Percentiles rank a stretch among this genome's conserved stretches.
Evolutionary conservation across 2,888 invertebrate species (phyloP).

Genomic region (Phania funesta): DNA sequence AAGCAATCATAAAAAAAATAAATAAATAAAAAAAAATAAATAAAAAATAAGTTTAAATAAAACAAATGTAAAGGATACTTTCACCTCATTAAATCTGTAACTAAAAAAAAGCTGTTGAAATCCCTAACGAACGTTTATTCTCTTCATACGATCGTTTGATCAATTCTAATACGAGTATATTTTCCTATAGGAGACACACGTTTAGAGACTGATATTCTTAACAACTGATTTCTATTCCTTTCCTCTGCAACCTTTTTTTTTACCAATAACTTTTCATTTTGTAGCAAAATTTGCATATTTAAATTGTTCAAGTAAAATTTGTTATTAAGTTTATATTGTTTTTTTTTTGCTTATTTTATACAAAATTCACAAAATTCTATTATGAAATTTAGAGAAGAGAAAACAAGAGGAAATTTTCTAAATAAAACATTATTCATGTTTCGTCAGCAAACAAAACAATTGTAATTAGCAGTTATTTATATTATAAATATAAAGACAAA

Average conservation of each 20-base stretch:
- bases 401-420: slow-evolving; percentile 31
- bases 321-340: slow-evolving; percentile 33
- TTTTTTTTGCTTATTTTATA: slow-evolving; percentile 42
- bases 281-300: background rate
- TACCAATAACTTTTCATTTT: background rate
- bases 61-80: background rate
- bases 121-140: slow-evolving; percentile 30
- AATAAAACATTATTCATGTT: slow-evolving; percentile 63
- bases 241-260: background rate
- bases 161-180: background rate
- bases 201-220: slow-evolving; percentile 69
- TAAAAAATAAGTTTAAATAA: background rate
- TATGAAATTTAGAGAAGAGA: slow-evolving; percentile 25
- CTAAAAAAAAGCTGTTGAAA: slow-evolving; percentile 11
- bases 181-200: slow-evolving; percentile 66
- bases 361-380: slow-evolving; percentile 10
- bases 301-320: slow-evolving; percentile 27
- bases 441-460: slow-evolving; percentile 67
- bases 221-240: background rate
- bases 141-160: background rate
- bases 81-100: slow-evolving; percentile 24
- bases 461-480: slow-evolving; percentile 69
- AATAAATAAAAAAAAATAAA: slow-evolving; percentile 1
- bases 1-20: slow-evolving; percentile 69
- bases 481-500: slow-evolving; percentile 53